Conservation (phyloP, 2,113 vertebrate species). For the Tupaia chinensis region DNA sequence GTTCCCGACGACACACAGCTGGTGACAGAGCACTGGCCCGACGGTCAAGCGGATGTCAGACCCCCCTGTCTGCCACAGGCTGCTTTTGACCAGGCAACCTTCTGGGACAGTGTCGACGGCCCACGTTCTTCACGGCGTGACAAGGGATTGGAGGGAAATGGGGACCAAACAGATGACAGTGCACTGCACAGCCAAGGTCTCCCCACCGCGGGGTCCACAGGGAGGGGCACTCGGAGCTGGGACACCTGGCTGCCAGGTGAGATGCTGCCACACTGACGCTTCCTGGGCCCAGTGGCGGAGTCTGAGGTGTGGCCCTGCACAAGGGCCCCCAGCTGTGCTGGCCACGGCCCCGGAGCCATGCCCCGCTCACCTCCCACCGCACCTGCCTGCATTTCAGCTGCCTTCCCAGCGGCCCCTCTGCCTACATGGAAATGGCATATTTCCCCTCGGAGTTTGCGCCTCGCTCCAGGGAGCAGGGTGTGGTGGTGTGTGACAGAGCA, state of each 20-base stretch:
- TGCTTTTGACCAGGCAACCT: neutral
- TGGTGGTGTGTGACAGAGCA: accelerated
- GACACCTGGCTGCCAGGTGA: no score
- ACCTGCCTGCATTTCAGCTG: neutral
- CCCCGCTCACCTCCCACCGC: no score
- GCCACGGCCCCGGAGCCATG: no score
- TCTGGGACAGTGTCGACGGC: neutral
- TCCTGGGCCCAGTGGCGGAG: no score
- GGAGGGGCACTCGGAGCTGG: no score
- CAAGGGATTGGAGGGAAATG: neutral
- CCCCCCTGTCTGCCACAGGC: accelerated
- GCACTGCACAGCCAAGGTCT: no score
- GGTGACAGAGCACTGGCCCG: accelerated
- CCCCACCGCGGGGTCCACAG: no score
- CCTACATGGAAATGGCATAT: accelerated
- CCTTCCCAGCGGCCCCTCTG: neutral
- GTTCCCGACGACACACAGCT: neutral
- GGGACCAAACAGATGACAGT: neutral
- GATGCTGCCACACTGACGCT: no score
- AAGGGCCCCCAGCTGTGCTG: no score
- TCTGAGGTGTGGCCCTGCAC: no score
- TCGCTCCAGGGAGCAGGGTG: neutral
- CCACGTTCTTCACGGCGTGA: neutral
- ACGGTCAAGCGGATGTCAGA: accelerated
- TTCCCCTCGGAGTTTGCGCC: neutral